These are phyloP conservation scores for Masticophis lateralis DNA, from an alignment of 2,797 vertebrate species.

Conservation along the genomic window DNA sequence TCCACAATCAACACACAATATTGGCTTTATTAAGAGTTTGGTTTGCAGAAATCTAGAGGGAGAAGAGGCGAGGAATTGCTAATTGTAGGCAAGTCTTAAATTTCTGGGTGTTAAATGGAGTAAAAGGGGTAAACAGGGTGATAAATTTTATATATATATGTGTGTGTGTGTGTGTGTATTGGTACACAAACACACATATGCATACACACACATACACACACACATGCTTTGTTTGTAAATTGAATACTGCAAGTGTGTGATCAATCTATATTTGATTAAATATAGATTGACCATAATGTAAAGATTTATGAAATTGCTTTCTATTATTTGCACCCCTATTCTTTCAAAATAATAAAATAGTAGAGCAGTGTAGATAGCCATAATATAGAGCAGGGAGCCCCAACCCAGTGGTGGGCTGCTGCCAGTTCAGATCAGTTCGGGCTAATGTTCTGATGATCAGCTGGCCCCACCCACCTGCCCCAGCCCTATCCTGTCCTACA, in stretches of 20 bases:
- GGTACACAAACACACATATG: too few species aligned
- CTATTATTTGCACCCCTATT: not conserved
- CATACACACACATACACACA: not conserved
- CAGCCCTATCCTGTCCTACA: too few species aligned
- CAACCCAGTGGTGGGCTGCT: too few species aligned
- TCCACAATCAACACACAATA: conserved; percentile 15
- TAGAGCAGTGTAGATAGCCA: not conserved
- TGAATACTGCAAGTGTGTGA: not conserved
- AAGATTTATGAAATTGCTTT: not conserved
- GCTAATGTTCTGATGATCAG: too few species aligned
- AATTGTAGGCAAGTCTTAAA: conserved; percentile 28
- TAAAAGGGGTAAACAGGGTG: conserved; percentile 26
- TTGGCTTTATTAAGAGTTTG: conserved; percentile 24
- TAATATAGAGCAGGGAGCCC: not conserved
- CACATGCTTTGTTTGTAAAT: not conserved
- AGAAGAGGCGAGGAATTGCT: conserved; percentile 24
- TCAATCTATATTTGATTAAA: not conserved
- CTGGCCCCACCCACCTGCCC: too few species aligned
- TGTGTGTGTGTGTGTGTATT: too few species aligned
- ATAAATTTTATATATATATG: not conserved
- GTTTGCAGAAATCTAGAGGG: conserved; percentile 10
- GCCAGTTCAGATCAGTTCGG: too few species aligned
- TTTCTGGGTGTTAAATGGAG: conserved; percentile 24
- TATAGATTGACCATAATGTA: not conserved
- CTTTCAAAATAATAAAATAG: not conserved